Base-by-base conservation (phyloP, 2,888 invertebrate species). In the Portevinia maculata region DNA sequence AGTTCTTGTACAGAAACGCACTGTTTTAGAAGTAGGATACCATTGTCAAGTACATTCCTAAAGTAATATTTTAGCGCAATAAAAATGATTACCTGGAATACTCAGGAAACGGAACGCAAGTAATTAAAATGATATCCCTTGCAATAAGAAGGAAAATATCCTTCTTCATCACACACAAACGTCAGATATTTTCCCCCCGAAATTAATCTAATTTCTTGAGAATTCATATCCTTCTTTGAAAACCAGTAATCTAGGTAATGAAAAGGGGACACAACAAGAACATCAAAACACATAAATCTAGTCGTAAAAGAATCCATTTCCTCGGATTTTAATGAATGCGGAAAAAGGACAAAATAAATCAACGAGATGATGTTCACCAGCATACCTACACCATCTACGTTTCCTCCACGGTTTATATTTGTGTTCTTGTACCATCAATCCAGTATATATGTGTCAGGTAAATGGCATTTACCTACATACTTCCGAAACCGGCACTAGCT, bases 291-390 rank as follows among this genome's bases (percentile, higher is more conserved):
- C 57, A 78, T 78, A 73, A 79, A 67, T 60, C 67, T 53, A 46
- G 41, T 53, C 67, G 48, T 71, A 62, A 73, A 73, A 73, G 74
- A 79, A 55, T 73, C 74, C 67, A 73, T 79, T 74, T 74, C 55
- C 48, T 53, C 46, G 34, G 41, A 67, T 50, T 50, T 74, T 74
- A 79, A 79, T 79, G 73, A 62, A 74, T 57, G 65, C 79, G 41
- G 55, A 44, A 57, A 55, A 46, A 55, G 73, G 53, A 62, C 41
- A 67, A 74, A 60, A 57, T 69, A 79, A 74, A 74, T 74, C 74
- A 79, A 34, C 39, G 30, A 21, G 52, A 79, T 67, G 79, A 53
- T 71, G 53, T 44, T 44, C 48, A 37, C 55, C 55, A 19, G 5
- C 9, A 28, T 41, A 28, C 8, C 59, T 34, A 34, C 24, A 9